phyloP scores from a whole-genome alignment of 2,888 invertebrate species.

The Metacarcinus magister region DNA sequence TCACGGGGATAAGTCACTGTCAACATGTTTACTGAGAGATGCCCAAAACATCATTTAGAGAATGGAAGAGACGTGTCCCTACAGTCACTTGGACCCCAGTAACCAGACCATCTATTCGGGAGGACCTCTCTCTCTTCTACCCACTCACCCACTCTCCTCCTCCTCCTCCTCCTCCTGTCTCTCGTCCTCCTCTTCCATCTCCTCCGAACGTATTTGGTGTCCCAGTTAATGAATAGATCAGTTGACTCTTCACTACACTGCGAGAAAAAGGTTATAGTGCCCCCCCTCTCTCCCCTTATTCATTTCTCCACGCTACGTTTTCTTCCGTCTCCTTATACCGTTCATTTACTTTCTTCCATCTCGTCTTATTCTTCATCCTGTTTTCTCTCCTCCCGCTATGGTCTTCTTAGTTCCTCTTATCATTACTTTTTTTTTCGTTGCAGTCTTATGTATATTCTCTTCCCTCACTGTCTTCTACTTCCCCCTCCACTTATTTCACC shows the following conservation, averaged over 20 bases:
- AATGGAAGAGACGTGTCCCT: neutral
- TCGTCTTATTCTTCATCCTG: neutral
- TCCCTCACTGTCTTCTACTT: neutral
- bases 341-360: neutral
- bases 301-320: neutral
- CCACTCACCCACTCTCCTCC: too few relatives aligned
- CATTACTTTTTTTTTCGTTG: neutral
- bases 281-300: neutral
- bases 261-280: neutral
- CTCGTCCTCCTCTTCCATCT: neutral
- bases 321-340: neutral
- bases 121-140: conserved; percentile 22
- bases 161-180: neutral
- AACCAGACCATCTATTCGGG: neutral
- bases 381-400: neutral
- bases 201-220: neutral
- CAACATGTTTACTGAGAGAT: conserved; percentile 8
- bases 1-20: neutral
- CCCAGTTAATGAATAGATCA: neutral
- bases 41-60: neutral
- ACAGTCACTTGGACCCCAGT: neutral
- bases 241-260: neutral
- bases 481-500: neutral
- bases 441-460: neutral
- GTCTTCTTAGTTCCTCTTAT: neutral